phyloP scores from a whole-genome alignment of 2,888 invertebrate genomes.

The Chironomus riparius region DNA sequence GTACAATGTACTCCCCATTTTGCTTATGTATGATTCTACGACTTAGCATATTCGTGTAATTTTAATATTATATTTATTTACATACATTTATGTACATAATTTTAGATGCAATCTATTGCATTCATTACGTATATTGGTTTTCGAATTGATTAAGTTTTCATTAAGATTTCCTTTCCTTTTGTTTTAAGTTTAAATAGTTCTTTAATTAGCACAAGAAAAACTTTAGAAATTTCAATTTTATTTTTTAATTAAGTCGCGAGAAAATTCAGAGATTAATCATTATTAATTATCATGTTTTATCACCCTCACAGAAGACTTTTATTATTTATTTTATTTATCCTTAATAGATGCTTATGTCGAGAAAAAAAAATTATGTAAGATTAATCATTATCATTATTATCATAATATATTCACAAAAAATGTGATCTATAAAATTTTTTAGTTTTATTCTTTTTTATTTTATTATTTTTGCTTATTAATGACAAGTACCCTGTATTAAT shows the following conservation, averaged over 20 bases:
- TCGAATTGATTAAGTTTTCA: conserved; percentile 20
- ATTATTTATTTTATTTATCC: background rate
- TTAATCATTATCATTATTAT: background rate
- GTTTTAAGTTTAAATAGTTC: background rate
- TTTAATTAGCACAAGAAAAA: background rate
- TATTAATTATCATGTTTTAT: conserved; percentile 14
- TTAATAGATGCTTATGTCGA: background rate
- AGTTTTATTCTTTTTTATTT: background rate
- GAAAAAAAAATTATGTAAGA: background rate
- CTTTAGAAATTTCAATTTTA: background rate
- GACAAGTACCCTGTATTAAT: conserved; percentile 25
- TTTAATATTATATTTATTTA: background rate
- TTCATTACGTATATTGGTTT: conserved; percentile 24
- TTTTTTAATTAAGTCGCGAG: background rate
- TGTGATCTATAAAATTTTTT: conserved; percentile 18
- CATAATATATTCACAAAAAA: conserved; percentile 24
- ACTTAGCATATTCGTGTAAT: background rate
- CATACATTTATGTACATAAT: background rate
- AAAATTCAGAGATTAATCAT: background rate
- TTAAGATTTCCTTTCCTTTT: background rate
- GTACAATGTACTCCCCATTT: background rate
- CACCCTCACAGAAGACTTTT: conserved; percentile 27
- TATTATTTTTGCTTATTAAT: conserved; percentile 20
- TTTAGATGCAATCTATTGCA: conserved; percentile 15
- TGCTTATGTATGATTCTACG: background rate